Evolutionary conservation across 2,797 vertebrate species (phyloP).

Genomic region (Gallirallus australis): DNA sequence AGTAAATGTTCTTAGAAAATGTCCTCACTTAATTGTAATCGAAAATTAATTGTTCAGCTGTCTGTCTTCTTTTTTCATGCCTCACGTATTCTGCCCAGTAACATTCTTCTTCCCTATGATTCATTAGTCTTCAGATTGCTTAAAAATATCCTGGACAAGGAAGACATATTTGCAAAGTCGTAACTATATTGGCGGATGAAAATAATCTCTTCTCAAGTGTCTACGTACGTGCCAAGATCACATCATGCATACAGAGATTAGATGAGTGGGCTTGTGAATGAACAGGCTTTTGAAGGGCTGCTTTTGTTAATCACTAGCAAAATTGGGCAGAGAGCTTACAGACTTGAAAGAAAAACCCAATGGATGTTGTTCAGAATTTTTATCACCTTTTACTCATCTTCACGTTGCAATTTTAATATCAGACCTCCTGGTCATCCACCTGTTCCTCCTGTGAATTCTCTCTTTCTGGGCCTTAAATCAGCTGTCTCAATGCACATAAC

Average conservation of each 20-base stretch:
- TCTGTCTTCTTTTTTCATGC: slow-evolving; percentile 1
- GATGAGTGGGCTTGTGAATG: slow-evolving; percentile 46
- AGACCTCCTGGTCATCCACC: not conserved
- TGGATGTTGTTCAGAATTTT: not conserved
- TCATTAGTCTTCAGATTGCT: slow-evolving; percentile 60
- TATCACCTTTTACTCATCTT: not conserved
- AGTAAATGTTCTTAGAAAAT: slow-evolving; percentile 28
- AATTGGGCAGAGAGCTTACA: not conserved
- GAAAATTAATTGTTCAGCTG: slow-evolving; percentile 53
- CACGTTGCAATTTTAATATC: not conserved
- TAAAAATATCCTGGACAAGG: slow-evolving; percentile 58
- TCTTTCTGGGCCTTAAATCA: not conserved
- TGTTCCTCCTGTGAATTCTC: not conserved
- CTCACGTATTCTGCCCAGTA: slow-evolving; percentile 49
- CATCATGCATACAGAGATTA: not conserved
- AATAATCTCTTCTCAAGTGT: slow-evolving; percentile 49
- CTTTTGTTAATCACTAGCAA: slow-evolving; percentile 12
- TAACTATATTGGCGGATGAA: slow-evolving; percentile 36
- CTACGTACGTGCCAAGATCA: not conserved
- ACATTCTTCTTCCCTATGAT: slow-evolving; percentile 37
- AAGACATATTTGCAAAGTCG: slow-evolving; percentile 50
- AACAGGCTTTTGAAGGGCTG: slow-evolving; percentile 15
- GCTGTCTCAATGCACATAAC: not conserved
- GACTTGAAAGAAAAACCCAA: not conserved
- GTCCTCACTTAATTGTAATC: not conserved